Evolutionary conservation across 2,888 invertebrate species (phyloP).

Genomic region (Trachelus tabidus): DNA sequence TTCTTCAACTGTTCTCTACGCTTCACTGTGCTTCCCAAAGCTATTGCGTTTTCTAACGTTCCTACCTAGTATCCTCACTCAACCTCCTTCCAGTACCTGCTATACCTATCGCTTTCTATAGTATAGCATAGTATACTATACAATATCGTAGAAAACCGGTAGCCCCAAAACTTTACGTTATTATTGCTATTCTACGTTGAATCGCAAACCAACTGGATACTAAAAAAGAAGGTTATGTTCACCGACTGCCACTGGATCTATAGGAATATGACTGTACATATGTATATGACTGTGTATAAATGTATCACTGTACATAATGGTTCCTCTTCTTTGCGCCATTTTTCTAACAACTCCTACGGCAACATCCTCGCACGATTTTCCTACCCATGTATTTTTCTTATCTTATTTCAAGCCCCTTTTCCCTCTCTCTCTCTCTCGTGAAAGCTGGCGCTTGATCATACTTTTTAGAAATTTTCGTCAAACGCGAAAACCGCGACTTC

Average conservation of each 20-base stretch:
- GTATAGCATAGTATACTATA: neutral
- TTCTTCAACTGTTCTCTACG: constrained; percentile 50
- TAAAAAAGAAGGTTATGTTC: constrained; percentile 34
- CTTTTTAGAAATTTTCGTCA: neutral
- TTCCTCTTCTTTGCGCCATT: neutral
- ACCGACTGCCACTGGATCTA: constrained; percentile 28
- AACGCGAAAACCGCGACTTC: neutral
- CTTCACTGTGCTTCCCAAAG: constrained; percentile 27
- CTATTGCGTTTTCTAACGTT: neutral
- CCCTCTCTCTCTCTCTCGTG: neutral
- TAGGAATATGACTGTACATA: constrained; percentile 10
- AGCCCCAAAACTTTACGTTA: constrained; percentile 41
- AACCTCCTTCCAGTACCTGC: neutral
- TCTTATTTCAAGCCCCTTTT: constrained; percentile 18
- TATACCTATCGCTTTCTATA: neutral
- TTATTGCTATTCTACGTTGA: constrained; percentile 33
- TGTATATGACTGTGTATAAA: too few relatives aligned
- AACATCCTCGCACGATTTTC: neutral
- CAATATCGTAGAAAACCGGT: constrained; percentile 9
- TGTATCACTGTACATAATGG: neutral
- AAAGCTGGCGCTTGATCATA: neutral
- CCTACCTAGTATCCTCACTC: constrained; percentile 1
- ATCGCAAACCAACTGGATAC: constrained; percentile 17
- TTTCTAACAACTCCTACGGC: neutral
- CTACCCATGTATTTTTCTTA: neutral